Evolutionary conservation across 2,113 vertebrate genomes (phyloP).

Genomic region (Dendropsophus ebraccatus): DNA sequence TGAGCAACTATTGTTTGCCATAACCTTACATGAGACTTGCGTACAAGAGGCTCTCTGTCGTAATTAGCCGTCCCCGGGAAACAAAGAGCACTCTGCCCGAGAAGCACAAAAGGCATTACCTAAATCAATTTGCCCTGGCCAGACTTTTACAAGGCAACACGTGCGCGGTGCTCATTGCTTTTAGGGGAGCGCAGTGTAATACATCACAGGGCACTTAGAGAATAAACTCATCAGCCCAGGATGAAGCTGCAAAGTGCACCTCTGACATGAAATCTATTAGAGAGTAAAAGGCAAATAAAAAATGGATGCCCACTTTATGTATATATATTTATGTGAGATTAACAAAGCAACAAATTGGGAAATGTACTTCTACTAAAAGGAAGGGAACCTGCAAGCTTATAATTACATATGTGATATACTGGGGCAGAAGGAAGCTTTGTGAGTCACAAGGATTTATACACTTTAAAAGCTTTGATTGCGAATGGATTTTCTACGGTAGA

Average conservation of each 20-base stretch:
- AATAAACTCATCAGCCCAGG: slow-evolving; percentile 49
- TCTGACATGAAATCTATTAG: slow-evolving; percentile 51
- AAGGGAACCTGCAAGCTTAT: slow-evolving; percentile 6
- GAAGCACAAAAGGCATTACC: slow-evolving; percentile 52
- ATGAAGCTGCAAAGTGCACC: slow-evolving; percentile 44
- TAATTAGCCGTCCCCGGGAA: slow-evolving; percentile 14
- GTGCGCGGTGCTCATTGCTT: slow-evolving; percentile 1
- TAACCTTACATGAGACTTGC: slow-evolving; percentile 16
- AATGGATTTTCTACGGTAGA: neutral
- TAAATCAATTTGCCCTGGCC: slow-evolving; percentile 50
- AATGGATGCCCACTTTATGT: slow-evolving; percentile 22
- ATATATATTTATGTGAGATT: slow-evolving; percentile 43
- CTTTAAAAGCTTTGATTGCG: neutral
- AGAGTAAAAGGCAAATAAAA: slow-evolving; percentile 41
- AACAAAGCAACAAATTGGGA: slow-evolving; percentile 44
- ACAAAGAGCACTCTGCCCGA: slow-evolving; percentile 26
- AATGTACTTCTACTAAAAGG: slow-evolving; percentile 45
- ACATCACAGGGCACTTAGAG: slow-evolving; percentile 50
- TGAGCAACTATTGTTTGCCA: neutral
- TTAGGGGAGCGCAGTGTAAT: slow-evolving; percentile 40
- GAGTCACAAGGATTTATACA: slow-evolving; percentile 1
- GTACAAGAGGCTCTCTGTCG: neutral
- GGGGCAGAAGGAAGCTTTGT: neutral
- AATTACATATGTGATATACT: neutral
- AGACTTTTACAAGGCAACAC: slow-evolving; percentile 38